These are phyloP conservation scores for Eupithecia abbreviata DNA, from an alignment of 2,888 invertebrate species.

Conservation along the genomic window DNA sequence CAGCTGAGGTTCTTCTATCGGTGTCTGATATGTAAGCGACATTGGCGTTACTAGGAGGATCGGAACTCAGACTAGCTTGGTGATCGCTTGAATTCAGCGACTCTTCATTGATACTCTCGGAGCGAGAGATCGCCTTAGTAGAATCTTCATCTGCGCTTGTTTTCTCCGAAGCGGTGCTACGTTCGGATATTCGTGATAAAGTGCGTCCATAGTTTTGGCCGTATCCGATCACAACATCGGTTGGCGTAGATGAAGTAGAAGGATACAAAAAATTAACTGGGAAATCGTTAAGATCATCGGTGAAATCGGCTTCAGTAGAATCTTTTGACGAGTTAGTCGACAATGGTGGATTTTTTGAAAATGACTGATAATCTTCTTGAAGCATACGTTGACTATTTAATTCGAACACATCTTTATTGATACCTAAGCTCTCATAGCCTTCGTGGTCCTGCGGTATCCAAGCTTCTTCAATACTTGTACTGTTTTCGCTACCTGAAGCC, in stretches of 20 bases:
- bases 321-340: slow-evolving; percentile 81
- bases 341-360: slow-evolving; percentile 78
- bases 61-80: slow-evolving; percentile 93
- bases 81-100: slow-evolving; percentile 93
- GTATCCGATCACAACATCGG: slow-evolving; percentile 88
- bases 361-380: slow-evolving; percentile 78
- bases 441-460: slow-evolving; percentile 91
- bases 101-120: slow-evolving; percentile 93
- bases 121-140: slow-evolving; percentile 92
- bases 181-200: slow-evolving; percentile 92
- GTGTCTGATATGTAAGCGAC: slow-evolving; percentile 90
- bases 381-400: slow-evolving; percentile 73
- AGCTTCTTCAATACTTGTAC: slow-evolving; percentile 93
- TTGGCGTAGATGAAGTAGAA: slow-evolving; percentile 84
- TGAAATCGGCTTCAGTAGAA: slow-evolving; percentile 86
- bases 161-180: slow-evolving; percentile 94
- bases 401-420: slow-evolving; percentile 78
- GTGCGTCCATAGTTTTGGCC: slow-evolving; percentile 91
- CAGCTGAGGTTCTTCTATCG: slow-evolving; percentile 91
- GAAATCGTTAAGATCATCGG: slow-evolving; percentile 90
- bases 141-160: slow-evolving; percentile 94
- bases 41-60: slow-evolving; percentile 90
- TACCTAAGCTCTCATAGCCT: slow-evolving; percentile 82
- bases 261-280: slow-evolving; percentile 90
- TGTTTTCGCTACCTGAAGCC: slow-evolving; percentile 90